These are phyloP conservation scores for Synergus laeviventris DNA, from an alignment of 2,888 invertebrate species.

Conservation along the genomic window DNA sequence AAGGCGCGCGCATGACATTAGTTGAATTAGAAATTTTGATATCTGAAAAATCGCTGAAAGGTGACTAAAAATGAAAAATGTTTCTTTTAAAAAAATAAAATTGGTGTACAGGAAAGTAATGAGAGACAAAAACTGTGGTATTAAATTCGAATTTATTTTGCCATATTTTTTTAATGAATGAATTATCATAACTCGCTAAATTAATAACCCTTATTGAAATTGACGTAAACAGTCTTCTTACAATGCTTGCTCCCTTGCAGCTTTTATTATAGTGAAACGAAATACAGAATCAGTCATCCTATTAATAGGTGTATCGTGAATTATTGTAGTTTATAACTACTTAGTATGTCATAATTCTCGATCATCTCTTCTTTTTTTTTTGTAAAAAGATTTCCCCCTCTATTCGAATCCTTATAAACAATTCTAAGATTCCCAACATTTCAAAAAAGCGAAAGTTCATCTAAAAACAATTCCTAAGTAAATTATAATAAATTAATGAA, in stretches of 20 bases:
- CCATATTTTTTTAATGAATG: constrained; percentile 61
- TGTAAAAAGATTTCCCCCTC: constrained; percentile 39
- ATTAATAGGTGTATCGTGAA: constrained; percentile 54
- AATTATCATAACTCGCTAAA: constrained; percentile 65
- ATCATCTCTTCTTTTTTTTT: constrained; percentile 48
- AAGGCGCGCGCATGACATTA: no score
- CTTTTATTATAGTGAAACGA: constrained; percentile 67
- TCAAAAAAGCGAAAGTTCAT: neutral
- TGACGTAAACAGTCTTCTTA: constrained; percentile 75
- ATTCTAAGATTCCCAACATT: neutral
- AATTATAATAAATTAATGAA: neutral
- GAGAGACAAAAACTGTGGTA: constrained; percentile 53
- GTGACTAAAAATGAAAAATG: neutral
- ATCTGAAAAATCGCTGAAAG: no score
- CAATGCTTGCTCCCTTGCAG: constrained; percentile 72
- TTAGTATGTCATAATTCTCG: constrained; percentile 49
- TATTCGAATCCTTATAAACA: constrained; percentile 44
- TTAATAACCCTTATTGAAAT: constrained; percentile 72
- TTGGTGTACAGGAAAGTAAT: neutral
- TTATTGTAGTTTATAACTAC: constrained; percentile 56
- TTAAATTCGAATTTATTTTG: constrained; percentile 70
- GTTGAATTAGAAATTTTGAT: no score
- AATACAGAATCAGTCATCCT: constrained; percentile 69
- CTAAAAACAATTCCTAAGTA: neutral
- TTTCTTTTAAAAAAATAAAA: neutral